Percentiles rank a stretch among this genome's conserved stretches.
Conservation (phyloP, 2,113 vertebrate species). For the Calidris pugnax region DNA sequence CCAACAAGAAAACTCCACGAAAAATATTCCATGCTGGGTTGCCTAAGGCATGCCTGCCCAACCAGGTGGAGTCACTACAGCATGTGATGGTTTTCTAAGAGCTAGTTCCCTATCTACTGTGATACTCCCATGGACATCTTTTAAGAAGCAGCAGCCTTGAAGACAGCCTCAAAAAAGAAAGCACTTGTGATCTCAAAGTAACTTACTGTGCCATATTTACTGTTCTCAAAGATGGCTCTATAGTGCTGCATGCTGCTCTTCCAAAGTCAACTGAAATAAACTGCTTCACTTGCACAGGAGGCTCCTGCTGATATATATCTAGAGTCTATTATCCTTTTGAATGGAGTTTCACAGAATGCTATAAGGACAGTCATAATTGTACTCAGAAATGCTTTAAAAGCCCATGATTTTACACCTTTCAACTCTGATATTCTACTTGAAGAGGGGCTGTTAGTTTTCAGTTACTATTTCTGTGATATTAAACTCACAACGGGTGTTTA, state of each 20-base stretch:
- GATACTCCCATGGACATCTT: not conserved
- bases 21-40: not conserved
- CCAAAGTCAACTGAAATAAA: not conserved
- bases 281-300: not conserved
- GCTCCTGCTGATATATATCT: not conserved
- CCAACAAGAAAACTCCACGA: not conserved
- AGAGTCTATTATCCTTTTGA: not conserved
- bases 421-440: not conserved
- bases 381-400: not conserved
- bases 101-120: not conserved
- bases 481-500: not conserved
- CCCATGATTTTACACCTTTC: not conserved
- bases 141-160: not conserved
- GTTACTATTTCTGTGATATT: not conserved
- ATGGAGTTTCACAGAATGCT: not conserved
- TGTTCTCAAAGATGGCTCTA: not conserved
- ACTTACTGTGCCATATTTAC: not conserved
- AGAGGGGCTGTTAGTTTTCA: not conserved
- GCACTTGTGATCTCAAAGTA: not conserved
- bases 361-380: not conserved
- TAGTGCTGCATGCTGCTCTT: not conserved
- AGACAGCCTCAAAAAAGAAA: not conserved
- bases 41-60: not conserved
- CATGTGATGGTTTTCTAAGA: not conserved
- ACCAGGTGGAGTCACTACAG: not conserved